Evolutionary conservation across 2,113 vertebrate species (phyloP).

Genomic region (Vimba vimba): DNA sequence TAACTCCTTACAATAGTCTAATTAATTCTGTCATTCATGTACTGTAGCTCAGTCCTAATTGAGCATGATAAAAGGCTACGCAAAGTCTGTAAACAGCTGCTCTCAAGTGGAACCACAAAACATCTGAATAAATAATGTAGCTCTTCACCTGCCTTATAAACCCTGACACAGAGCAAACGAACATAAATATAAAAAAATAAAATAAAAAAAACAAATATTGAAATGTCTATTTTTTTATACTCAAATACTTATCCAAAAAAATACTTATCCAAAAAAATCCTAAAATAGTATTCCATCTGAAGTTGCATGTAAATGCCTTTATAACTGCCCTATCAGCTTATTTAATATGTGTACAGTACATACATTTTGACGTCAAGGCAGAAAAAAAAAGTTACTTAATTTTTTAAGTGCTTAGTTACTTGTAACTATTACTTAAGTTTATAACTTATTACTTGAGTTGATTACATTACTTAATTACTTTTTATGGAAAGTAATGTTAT

Average conservation of each 20-base stretch:
- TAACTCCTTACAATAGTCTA: not conserved
- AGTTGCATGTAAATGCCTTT: not conserved
- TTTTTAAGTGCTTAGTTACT: no score
- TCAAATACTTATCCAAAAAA: not conserved
- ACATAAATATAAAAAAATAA: no score
- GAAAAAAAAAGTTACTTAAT: not conserved
- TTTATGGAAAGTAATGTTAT: no score
- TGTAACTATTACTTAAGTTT: no score
- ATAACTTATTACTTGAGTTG: no score
- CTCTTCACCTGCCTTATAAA: not conserved
- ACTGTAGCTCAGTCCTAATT: conserved; percentile 19
- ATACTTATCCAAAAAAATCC: no score
- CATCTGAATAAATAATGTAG: conserved; percentile 41
- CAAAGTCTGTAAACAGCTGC: conserved; percentile 38
- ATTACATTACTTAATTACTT: no score
- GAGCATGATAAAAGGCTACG: conserved; percentile 27
- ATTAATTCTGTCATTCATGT: conserved; percentile 23
- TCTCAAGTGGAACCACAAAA: conserved; percentile 6
- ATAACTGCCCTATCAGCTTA: no score
- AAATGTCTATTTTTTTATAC: not conserved
- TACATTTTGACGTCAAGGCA: not conserved
- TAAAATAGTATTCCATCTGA: not conserved
- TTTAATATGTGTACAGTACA: no score
- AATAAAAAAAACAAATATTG: not conserved
- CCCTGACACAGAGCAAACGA: not conserved